phyloP scores from a whole-genome alignment of 2,797 vertebrate genomes.

The Erethizon dorsatum region DNA sequence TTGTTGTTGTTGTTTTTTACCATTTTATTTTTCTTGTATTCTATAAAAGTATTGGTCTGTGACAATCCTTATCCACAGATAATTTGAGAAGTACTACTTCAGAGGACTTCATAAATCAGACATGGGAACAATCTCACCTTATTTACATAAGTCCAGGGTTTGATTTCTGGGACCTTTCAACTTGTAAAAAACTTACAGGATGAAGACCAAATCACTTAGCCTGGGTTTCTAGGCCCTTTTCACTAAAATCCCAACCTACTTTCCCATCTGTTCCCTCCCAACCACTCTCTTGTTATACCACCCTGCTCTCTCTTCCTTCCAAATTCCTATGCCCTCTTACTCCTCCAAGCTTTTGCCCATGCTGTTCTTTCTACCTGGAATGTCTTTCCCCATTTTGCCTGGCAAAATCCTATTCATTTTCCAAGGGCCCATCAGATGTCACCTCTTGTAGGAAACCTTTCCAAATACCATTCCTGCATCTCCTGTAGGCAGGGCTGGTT shows the following conservation, averaged over 20 bases:
- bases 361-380: not conserved
- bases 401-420: not conserved
- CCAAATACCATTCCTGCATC: not conserved
- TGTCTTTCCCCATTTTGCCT: not conserved
- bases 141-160: not conserved
- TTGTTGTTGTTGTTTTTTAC: not conserved
- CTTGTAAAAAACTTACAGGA: not conserved
- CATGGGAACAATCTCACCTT: not conserved
- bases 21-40: slow-evolving; percentile 52
- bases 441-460: not conserved
- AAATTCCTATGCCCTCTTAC: not conserved
- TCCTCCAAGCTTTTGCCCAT: not conserved
- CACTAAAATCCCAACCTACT: not conserved
- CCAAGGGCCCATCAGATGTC: not conserved
- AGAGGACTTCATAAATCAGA: not conserved
- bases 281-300: accelerated
- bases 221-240: slow-evolving; percentile 10
- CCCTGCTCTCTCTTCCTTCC: too few species aligned
- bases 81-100: not conserved
- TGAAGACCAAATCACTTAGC: not conserved
- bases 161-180: not conserved
- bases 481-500: too few species aligned
- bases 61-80: not conserved
- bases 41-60: slow-evolving; percentile 24
- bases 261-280: not conserved